Percentiles rank a stretch among this genome's conserved stretches.
Conservation (phyloP, 2,113 vertebrate species). For the Sterrhoptilus dennistouni region DNA sequence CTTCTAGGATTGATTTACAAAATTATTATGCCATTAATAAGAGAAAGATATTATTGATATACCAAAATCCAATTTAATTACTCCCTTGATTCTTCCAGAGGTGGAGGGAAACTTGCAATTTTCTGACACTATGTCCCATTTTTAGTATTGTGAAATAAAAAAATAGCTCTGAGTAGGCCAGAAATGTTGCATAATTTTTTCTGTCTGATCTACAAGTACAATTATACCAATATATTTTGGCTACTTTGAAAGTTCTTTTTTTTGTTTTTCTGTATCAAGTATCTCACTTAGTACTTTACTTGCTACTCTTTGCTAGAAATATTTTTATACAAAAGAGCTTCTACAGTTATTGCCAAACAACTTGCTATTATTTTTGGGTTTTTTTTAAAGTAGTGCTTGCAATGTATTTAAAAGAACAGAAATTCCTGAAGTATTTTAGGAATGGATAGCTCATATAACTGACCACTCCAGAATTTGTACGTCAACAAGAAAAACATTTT, state of each 20-base stretch:
- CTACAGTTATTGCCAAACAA: background rate
- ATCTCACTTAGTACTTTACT: slow-evolving; percentile 34
- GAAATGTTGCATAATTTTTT: slow-evolving; percentile 13
- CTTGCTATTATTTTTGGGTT: background rate
- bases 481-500: background rate
- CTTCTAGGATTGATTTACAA: slow-evolving; percentile 67
- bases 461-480: background rate
- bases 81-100: slow-evolving; percentile 54
- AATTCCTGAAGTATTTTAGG: background rate
- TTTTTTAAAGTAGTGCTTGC: background rate
- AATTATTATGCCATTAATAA: slow-evolving; percentile 71
- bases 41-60: slow-evolving; percentile 57
- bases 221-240: background rate
- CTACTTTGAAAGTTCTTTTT: background rate
- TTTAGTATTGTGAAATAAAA: slow-evolving; percentile 65
- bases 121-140: slow-evolving; percentile 45
- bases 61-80: slow-evolving; percentile 71
- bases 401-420: slow-evolving; percentile 17
- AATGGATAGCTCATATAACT: background rate
- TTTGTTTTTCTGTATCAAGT: background rate
- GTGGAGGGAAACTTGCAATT: slow-evolving; percentile 26
- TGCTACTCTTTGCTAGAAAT: slow-evolving; percentile 3
- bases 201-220: background rate
- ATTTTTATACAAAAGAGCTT: background rate
- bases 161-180: background rate